Conservation (phyloP, 2,888 invertebrate genomes). For the Dryadula phaetusa region DNA sequence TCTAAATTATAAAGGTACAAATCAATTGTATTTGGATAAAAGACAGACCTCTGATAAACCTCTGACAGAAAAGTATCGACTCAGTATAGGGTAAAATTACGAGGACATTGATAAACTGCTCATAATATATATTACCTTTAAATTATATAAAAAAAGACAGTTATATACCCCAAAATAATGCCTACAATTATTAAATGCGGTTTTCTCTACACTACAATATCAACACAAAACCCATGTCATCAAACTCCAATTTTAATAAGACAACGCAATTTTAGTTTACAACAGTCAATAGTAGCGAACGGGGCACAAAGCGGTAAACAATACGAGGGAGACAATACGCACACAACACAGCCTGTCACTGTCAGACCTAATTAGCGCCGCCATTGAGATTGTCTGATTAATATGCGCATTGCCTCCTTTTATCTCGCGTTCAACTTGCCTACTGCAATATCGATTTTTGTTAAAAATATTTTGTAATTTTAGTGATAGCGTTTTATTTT, state of each 20-base stretch:
- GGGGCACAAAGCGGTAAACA: constrained; percentile 65
- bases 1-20: no score
- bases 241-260: constrained; percentile 27
- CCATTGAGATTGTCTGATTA: constrained; percentile 74
- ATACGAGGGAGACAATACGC: constrained; percentile 70
- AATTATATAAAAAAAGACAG: no score
- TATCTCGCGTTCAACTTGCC: constrained; percentile 53
- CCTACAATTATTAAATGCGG: background rate
- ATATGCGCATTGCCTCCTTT: constrained; percentile 71
- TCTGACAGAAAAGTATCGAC: no score
- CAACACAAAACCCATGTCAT: background rate
- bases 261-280: constrained; percentile 35
- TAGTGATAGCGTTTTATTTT: background rate
- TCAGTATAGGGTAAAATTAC: no score
- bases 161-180: background rate
- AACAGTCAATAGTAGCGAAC: constrained; percentile 46
- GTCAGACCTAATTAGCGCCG: constrained; percentile 79
- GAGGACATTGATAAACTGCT: no score
- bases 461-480: constrained; percentile 32
- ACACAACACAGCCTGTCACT: constrained; percentile 70
- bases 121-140: no score
- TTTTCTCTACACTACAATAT: background rate
- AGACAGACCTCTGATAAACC: no score
- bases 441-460: constrained; percentile 46
- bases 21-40: no score